phyloP scores from a whole-genome alignment of 1,140 invertebrate genomes.

The Formica selysi region DNA sequence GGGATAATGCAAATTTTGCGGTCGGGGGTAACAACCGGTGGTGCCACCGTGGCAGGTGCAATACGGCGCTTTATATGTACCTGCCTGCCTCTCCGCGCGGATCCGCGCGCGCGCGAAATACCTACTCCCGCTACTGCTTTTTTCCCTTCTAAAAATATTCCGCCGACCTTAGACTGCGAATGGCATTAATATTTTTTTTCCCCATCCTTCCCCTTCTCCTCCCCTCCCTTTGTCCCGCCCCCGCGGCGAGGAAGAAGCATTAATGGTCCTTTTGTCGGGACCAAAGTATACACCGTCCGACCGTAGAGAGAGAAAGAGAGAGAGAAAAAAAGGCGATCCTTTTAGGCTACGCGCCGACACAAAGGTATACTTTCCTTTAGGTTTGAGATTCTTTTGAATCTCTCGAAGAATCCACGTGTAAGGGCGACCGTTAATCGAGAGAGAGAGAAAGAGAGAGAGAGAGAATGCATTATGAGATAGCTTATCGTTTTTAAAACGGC shows the following conservation, averaged over 20 bases:
- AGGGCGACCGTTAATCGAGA: conserved; percentile 14
- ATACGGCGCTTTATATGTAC: conserved; percentile 67
- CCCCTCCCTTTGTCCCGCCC: background rate
- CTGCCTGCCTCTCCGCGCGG: conserved; percentile 37
- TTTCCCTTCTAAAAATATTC: conserved; percentile 78
- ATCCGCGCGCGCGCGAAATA: conserved; percentile 65
- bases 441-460: background rate
- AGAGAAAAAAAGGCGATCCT: conserved; percentile 29
- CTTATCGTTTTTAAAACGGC: conserved; percentile 19
- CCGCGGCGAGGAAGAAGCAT: conserved; percentile 69
- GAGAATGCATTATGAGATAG: conserved; percentile 31
- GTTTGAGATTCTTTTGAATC: conserved; percentile 13
- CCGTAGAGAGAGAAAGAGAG: conserved; percentile 46
- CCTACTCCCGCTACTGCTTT: conserved; percentile 66
- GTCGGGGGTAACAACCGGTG: conserved; percentile 74
- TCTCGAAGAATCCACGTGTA: conserved; percentile 4
- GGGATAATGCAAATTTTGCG: conserved; percentile 78
- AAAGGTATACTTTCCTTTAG: conserved; percentile 55
- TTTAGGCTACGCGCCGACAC: conserved; percentile 26
- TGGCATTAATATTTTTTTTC: conserved; percentile 64
- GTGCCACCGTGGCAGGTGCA: conserved; percentile 81
- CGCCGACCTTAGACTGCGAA: conserved; percentile 77
- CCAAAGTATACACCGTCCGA: conserved; percentile 67
- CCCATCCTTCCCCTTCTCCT: background rate
- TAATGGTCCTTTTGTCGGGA: conserved; percentile 78